phyloP scores from a whole-genome alignment of 2,888 invertebrate genomes.

The Aromia moschata region DNA sequence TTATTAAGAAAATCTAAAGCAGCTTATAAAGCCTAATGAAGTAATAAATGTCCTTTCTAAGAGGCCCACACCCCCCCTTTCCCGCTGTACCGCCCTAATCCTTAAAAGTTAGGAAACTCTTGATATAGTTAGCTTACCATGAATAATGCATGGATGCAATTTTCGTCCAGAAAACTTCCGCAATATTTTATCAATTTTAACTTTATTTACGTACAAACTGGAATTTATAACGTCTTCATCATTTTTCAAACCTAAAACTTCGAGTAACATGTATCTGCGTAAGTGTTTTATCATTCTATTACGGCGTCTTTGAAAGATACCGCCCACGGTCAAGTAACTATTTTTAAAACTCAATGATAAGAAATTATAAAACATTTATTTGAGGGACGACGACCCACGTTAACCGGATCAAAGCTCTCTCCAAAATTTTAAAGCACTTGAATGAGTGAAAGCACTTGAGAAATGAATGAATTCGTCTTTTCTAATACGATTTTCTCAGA shows the following conservation, averaged over 20 bases:
- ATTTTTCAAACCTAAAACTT: constrained; percentile 54
- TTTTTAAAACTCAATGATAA: no score
- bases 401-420: no score
- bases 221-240: constrained; percentile 65
- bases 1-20: constrained; percentile 45
- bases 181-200: constrained; percentile 66
- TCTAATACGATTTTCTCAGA: no score
- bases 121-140: constrained; percentile 64
- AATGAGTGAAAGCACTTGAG: no score
- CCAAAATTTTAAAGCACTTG: no score
- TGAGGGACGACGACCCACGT: no score
- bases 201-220: constrained; percentile 66
- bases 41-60: constrained; percentile 51
- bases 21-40: constrained; percentile 50
- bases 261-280: constrained; percentile 1
- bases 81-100: constrained; percentile 41
- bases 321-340: no score
- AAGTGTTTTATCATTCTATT: not conserved
- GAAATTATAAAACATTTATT: no score
- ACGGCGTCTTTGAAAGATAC: no score
- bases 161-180: constrained; percentile 65
- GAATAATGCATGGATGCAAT: constrained; percentile 66
- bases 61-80: constrained; percentile 23
- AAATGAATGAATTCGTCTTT: no score
- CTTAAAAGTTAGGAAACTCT: constrained; percentile 60